Percentiles rank a stretch among this genome's conserved stretches.
Conservation (phyloP, 2,797 vertebrate genomes). For the Gambelia wislizenii region DNA sequence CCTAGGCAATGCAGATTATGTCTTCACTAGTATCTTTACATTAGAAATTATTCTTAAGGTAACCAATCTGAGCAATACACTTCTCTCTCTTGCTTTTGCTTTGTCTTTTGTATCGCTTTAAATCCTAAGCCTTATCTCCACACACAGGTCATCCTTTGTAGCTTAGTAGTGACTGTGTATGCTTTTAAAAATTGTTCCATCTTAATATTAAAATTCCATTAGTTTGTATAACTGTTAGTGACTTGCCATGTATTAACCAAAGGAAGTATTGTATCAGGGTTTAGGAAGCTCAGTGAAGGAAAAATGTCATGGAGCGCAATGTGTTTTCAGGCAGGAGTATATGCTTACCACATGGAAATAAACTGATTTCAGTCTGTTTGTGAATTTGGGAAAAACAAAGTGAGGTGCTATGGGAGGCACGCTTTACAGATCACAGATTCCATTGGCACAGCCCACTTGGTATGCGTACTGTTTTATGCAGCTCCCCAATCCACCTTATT, state of each 20-base stretch:
- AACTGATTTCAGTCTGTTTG: neutral
- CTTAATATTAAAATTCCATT: slow-evolving; percentile 19
- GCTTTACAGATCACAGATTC: neutral
- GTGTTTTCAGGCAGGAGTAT: slow-evolving; percentile 9
- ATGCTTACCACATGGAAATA: slow-evolving; percentile 6
- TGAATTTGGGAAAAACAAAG: neutral
- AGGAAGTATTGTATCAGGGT: neutral
- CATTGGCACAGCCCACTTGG: neutral
- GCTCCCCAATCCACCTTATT: neutral
- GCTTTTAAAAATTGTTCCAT: slow-evolving; percentile 18
- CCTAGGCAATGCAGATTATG: slow-evolving; percentile 98
- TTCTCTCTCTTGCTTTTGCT: slow-evolving; percentile 47
- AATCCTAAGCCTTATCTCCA: slow-evolving; percentile 16
- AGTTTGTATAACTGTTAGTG: slow-evolving; percentile 6
- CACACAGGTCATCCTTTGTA: slow-evolving; percentile 49
- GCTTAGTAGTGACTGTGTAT: slow-evolving; percentile 25
- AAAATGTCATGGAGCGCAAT: neutral
- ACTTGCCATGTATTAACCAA: neutral
- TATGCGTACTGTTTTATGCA: neutral
- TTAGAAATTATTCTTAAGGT: slow-evolving; percentile 99
- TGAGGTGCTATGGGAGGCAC: neutral
- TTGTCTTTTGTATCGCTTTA: slow-evolving; percentile 19
- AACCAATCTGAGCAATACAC: slow-evolving; percentile 74
- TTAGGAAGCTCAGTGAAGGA: slow-evolving; percentile 25
- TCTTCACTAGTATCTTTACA: slow-evolving; percentile 99